Percentiles rank a stretch among this genome's conserved stretches.
Conservation (phyloP, 2,113 vertebrate species). For the Leptodactylus fuscus region DNA sequence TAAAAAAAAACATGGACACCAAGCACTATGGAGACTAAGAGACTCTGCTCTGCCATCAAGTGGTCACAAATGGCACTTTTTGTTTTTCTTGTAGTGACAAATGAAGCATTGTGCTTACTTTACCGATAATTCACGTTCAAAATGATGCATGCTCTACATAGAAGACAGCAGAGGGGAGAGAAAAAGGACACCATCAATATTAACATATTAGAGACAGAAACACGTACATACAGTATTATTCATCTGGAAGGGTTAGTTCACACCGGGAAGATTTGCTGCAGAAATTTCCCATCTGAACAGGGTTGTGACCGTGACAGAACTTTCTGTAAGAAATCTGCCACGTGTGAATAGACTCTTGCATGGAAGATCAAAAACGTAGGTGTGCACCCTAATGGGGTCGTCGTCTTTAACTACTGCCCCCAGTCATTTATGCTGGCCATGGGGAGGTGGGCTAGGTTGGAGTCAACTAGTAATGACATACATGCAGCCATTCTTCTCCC, state of each 20-base stretch:
- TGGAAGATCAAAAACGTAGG: no score
- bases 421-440: no score
- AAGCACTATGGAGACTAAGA: neutral
- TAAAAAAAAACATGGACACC: neutral
- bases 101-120: constrained; percentile 81
- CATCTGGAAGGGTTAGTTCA: neutral
- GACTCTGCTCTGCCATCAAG: neutral
- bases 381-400: no score
- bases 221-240: constrained; percentile 65
- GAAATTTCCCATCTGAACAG: no score
- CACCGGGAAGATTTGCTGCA: no score
- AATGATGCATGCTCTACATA: constrained; percentile 96
- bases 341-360: no score
- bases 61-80: neutral
- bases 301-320: no score
- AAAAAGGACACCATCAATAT: constrained; percentile 73
- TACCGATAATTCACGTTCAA: constrained; percentile 94
- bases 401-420: no score
- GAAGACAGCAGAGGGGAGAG: constrained; percentile 81
- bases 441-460: no score
- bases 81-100: neutral
- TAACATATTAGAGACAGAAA: constrained; percentile 65
- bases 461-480: neutral
- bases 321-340: no score
- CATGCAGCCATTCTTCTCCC: neutral